Evolutionary conservation across 2,888 invertebrate species (phyloP).

Genomic region (Diaprepes abbreviatus): DNA sequence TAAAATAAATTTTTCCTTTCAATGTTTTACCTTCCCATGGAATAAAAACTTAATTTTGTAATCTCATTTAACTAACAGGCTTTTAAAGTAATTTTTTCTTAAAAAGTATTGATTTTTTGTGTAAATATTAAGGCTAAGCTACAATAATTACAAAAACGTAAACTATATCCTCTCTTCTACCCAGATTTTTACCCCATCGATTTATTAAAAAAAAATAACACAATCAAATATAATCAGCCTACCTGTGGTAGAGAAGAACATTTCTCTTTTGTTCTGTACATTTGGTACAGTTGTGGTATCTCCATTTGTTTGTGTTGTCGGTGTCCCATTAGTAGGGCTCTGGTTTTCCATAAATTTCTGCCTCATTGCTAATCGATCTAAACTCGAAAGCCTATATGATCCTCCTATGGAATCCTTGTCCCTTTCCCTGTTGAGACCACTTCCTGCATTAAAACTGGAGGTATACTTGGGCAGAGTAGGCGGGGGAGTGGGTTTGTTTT

Average conservation of each 20-base stretch:
- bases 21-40: no score
- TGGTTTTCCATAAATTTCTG: conserved; percentile 85
- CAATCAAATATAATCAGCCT: conserved; percentile 53
- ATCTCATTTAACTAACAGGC: no score
- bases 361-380: conserved; percentile 85
- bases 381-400: conserved; percentile 84
- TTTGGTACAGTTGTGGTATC: conserved; percentile 58
- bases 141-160: no score
- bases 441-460: conserved; percentile 82
- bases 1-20: conserved; percentile 40
- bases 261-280: conserved; percentile 87
- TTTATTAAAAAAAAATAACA: no score
- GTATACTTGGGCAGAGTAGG: conserved; percentile 86
- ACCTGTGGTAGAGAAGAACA: conserved; percentile 81
- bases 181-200: no score
- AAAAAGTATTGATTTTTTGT: no score
- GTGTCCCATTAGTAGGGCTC: conserved; percentile 65
- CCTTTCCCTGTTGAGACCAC: conserved; percentile 71
- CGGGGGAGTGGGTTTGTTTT: conserved; percentile 78
- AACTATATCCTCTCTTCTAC: no score
- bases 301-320: conserved; percentile 60
- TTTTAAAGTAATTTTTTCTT: no score
- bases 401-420: conserved; percentile 80
- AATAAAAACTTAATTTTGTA: no score
- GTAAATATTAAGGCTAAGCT: no score